Conservation (phyloP, 2,888 invertebrate genomes). For the Drosophila vallismaia region DNA sequence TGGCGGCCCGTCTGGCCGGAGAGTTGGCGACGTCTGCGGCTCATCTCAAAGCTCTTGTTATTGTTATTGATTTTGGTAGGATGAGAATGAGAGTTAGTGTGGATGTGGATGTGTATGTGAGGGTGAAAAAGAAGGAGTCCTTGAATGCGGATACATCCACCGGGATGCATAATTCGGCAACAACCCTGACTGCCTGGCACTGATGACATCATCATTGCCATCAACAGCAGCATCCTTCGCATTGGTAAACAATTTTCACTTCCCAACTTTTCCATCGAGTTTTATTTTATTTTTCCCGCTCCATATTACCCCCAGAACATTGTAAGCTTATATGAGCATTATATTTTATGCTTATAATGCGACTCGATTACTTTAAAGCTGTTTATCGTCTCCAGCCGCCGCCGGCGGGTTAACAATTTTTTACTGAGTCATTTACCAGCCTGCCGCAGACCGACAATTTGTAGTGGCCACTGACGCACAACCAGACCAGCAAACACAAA, state of each 20-base stretch:
- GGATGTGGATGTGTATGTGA: constrained; percentile 8
- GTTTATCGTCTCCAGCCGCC: constrained; percentile 41
- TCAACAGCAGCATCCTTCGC: constrained; percentile 46
- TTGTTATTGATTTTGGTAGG: constrained; percentile 66
- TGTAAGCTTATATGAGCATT: constrained; percentile 46
- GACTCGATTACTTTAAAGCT: constrained; percentile 63
- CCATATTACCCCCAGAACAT: not conserved
- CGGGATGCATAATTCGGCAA: constrained; percentile 68
- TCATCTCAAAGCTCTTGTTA: constrained; percentile 59
- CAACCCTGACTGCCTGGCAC: constrained; percentile 45
- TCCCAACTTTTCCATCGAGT: constrained; percentile 29
- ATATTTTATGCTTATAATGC: constrained; percentile 66
- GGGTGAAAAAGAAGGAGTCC: constrained; percentile 4
- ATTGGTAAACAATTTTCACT: constrained; percentile 56
- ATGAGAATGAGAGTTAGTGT: constrained; percentile 6
- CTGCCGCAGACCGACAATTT: constrained; percentile 41
- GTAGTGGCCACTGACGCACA: constrained; percentile 28
- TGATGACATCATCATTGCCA: constrained; percentile 59
- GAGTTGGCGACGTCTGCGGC: constrained; percentile 58
- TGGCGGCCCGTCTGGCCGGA: constrained; percentile 65
- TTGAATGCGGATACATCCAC: constrained; percentile 30
- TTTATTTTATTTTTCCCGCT: constrained; percentile 25
- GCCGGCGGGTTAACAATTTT: constrained; percentile 39
- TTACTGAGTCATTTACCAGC: constrained; percentile 39
- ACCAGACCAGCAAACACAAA: constrained; percentile 8